Conservation (phyloP, 2,888 invertebrate species). For the Bellardia pandia region DNA sequence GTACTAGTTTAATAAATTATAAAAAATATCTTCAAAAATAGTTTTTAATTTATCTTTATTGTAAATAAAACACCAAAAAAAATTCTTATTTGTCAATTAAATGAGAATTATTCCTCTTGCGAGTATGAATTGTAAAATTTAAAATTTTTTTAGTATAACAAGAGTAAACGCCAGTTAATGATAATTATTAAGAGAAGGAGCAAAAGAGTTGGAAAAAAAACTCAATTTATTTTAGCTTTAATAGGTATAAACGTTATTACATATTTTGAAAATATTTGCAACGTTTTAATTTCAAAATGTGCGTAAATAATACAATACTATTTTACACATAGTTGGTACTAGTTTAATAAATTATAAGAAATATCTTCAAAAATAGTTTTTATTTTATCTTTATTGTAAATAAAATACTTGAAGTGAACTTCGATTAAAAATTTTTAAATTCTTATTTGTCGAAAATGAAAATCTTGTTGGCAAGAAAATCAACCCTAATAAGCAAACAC, state of each 20-base stretch:
- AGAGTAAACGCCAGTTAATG: neutral
- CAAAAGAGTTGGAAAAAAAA: neutral
- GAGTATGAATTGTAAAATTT: too few relatives aligned
- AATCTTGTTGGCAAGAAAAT: neutral
- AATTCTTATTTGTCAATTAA: neutral
- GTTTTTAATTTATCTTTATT: too few relatives aligned
- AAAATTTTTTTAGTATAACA: neutral
- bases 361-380: too few relatives aligned
- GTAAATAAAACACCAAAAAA: too few relatives aligned
- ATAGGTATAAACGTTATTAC: constrained; percentile 56
- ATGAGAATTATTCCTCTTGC: too few relatives aligned
- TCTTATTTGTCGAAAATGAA: neutral
- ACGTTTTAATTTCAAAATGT: constrained; percentile 68
- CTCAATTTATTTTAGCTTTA: neutral
- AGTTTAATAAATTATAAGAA: too few relatives aligned
- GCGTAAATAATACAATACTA: constrained; percentile 34
- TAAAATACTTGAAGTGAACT: too few relatives aligned
- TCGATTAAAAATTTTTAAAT: too few relatives aligned
- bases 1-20: too few relatives aligned
- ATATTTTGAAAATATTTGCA: constrained; percentile 35
- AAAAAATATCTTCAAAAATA: too few relatives aligned
- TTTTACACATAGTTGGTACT: too few relatives aligned
- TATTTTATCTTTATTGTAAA: too few relatives aligned
- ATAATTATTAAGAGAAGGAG: neutral
- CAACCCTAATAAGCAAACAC: constrained; percentile 34